Base-by-base conservation (phyloP, 2,888 invertebrate genomes). In the Leptothorax acervorum region DNA sequence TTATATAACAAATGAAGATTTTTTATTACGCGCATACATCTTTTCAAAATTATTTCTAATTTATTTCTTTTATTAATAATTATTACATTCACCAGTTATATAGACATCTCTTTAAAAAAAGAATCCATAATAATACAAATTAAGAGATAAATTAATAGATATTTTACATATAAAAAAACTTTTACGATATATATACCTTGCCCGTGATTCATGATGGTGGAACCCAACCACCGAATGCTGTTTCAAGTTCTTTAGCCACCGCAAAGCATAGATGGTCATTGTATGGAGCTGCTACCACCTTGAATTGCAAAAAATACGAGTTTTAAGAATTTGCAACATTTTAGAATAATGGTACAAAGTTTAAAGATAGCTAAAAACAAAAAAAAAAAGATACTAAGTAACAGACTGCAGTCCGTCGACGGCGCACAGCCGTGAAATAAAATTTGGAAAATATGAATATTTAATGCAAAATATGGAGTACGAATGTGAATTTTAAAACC, bases 211-310 rank as follows among this genome's bases (percentile, higher is more conserved):
- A 92, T 45, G 91, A 96, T 0, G 97, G 97, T 0, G 96, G 96
- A 5, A 96, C 95, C 96, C 96, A 98, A 0, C 98, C 98, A 0
- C 97, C 97, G 91, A 97, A 97, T 0, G 95, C 95, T 31, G 95
- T 95, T 86, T 97, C 97, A 31, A 98, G 93, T 90, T 97, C 97
- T 75, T 94, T 94, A 0, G 98, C 98, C 0, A 97, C 97, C 0
- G 97, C 97, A 23, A 98, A 95, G 76, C 97, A 97, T 1, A 98
- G 95, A 68, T 96, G 96, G 92, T 98, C 98, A 35, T 96, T 96
- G 84, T 96, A 95, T 0, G 97, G 97, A 0, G 96, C 96, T 5
- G 97, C 96, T 15, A 97, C 97, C n/a, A 97, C 96, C 95, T 95
- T 83, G 35, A 87, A 86, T 18, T 74, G 48, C 11, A 63, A 39